Evolutionary conservation across 2,888 invertebrate genomes (phyloP), one percentile per base, ranked within the genome.

Genomic region (Laothoe populi): DNA sequence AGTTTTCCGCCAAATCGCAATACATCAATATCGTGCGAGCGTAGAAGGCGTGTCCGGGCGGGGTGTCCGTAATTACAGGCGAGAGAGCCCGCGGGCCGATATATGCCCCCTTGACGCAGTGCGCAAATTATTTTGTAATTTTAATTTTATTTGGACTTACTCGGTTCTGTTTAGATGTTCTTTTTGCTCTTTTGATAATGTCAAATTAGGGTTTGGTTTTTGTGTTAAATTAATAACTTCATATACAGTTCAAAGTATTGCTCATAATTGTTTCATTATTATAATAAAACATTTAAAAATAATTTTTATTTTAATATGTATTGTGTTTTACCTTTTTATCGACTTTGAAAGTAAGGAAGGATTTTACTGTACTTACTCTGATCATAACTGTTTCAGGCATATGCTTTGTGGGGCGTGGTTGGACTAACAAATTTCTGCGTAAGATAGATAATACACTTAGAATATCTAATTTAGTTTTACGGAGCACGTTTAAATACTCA

Each of bases 91-190:
- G 82, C 84, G 80, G 87, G 86, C 86, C 82, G 79, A 79, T 76
- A 73, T 75, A 77, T 82, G 78, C 77, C 31, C 31, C 31, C 84
- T 82, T 81, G 79, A 78, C 77, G 75, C 71, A 69, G 72, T 74
- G 73, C 70, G 87, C 86, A 88, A 87, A 92, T 91, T 90, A 92
- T 92, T 92, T 91, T 88, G 86, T 88, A 82, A 86, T 84, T 87
- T 88, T 88, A 83, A 83, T 88, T 88, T 90, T 90, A 88, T 89
- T 90, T 88, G 85, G 81, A 88, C 86, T 87, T 87, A 83, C 79
- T 74, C 76, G 73, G 76, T 79, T 76, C 78, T 72, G 49, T 71
- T 75, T 78, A 70, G 75, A 74, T 74, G 79, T 79, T 38, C 38
- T 13, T 38, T 11, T 38, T 77, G 78, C 73, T 67, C 46, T 64